These are phyloP conservation scores for Melanostigma gelatinosum DNA, from an alignment of 2,113 vertebrate species.

Conservation along the genomic window DNA sequence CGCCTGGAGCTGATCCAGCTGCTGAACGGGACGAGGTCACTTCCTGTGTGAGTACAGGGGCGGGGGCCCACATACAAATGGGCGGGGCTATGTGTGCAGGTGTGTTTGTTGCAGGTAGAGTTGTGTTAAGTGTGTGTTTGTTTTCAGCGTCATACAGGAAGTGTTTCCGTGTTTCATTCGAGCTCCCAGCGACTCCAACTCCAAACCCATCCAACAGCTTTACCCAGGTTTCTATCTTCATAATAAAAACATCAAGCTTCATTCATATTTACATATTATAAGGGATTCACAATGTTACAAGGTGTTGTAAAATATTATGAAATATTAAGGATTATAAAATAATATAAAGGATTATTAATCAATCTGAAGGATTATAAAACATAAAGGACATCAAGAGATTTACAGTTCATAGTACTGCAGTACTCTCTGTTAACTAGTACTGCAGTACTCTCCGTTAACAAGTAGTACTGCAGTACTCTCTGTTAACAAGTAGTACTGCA, in stretches of 20 bases:
- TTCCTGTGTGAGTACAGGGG: conserved; percentile 65
- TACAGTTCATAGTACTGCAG: too few species aligned
- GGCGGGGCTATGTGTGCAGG: neutral
- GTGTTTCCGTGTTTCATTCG: conserved; percentile 92
- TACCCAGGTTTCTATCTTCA: conserved; percentile 79
- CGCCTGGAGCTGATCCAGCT: conserved; percentile 72
- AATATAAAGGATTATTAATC: neutral
- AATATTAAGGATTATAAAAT: neutral
- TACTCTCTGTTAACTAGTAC: too few species aligned
- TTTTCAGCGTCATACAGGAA: conserved; percentile 83
- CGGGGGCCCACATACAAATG: too few species aligned
- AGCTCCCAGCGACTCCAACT: conserved; percentile 91
- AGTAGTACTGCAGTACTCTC: too few species aligned
- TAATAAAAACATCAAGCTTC: too few species aligned
- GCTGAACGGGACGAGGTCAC: conserved; percentile 71
- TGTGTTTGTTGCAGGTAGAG: neutral
- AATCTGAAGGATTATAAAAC: neutral
- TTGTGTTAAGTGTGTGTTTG: conserved; percentile 16
- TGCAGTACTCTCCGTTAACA: too few species aligned
- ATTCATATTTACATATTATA: too few species aligned
- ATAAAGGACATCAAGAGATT: neutral
- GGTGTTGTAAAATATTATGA: too few species aligned
- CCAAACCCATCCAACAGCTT: conserved; percentile 92
- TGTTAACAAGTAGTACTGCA: too few species aligned
- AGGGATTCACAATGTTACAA: too few species aligned